Conservation (phyloP, 2,113 vertebrate genomes). For the Epinephelus moara region DNA sequence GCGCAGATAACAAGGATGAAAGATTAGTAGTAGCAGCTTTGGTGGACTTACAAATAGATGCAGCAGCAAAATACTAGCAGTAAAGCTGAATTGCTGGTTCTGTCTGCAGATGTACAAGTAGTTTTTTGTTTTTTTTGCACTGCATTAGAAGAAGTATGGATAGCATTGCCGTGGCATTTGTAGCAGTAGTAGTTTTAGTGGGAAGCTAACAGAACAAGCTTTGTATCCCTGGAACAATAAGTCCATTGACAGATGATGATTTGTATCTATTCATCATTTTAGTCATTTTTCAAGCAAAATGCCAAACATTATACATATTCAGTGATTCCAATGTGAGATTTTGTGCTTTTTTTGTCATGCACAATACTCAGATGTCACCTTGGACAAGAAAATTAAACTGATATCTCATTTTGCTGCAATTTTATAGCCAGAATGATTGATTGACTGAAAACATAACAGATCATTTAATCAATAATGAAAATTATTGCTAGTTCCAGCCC, state of each 20-base stretch:
- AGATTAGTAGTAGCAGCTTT: neutral
- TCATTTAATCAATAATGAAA: neutral
- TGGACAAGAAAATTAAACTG: neutral
- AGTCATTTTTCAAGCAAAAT: neutral
- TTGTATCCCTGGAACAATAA: neutral
- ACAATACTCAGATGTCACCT: neutral
- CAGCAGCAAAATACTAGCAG: neutral
- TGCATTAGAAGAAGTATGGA: neutral
- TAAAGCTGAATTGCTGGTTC: neutral
- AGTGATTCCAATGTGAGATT: too few relatives aligned
- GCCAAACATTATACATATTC: neutral
- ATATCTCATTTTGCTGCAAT: neutral
- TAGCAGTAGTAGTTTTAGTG: neutral
- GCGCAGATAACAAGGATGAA: neutral
- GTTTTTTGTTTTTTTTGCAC: neutral
- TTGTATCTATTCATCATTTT: neutral
- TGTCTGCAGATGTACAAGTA: neutral
- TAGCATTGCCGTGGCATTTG: neutral
- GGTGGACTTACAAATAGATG: neutral
- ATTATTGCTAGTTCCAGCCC: neutral
- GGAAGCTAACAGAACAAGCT: neutral
- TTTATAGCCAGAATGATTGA: neutral
- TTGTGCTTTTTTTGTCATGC: neutral
- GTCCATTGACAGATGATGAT: neutral
- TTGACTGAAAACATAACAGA: neutral